Base-by-base conservation (phyloP, 2,797 vertebrate genomes). In the Loris lydekkerianus region DNA sequence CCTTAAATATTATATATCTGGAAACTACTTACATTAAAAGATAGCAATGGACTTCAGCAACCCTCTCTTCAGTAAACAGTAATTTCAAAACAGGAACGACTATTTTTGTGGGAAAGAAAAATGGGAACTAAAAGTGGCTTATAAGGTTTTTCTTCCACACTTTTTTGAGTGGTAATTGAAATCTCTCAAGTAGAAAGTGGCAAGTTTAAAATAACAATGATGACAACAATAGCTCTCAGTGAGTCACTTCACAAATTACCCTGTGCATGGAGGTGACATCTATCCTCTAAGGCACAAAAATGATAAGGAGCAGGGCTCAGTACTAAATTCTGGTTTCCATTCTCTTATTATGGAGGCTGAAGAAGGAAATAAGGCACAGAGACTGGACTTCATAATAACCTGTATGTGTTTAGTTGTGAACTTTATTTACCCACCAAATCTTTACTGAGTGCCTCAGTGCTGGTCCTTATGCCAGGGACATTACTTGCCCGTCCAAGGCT, bases 91-190 rank as follows among this genome's bases (percentile, higher is more conserved):
- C 7, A 69, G 17, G 27, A 90, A 67, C 46, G 10, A 31, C 14
- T 65, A 63, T 9, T 29, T 60, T 60, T 90, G 72, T 73, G 46
- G 23, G 34, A 65, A 91, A 76, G 75, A 43, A 70, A 85, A 86
- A 86, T 46, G 21, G 34, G 80, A 63, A 85, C 34, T 77, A 80
- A 21, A n/a, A 67, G 56, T 78, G 18, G 18, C 77, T 56, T 73
- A 34, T 10, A 15, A 58, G 14, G 10, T 61, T 63, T 86, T 77
- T 82, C 14, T 18, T 60, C 75, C 43, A n/a, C 7, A 63, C 20
- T 93, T 96, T 95, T 95, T 63, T 67, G 72, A 83, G 85, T 40
- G 11, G 60, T 53, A 60, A 93, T 5, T 86, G 40, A 78, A 91
- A 83, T 91, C 25, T 72, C 65, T 82, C 21, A 43, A 72, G 37